phyloP scores from a whole-genome alignment of 2,888 invertebrate species.

The Drosophila setosimentum region DNA sequence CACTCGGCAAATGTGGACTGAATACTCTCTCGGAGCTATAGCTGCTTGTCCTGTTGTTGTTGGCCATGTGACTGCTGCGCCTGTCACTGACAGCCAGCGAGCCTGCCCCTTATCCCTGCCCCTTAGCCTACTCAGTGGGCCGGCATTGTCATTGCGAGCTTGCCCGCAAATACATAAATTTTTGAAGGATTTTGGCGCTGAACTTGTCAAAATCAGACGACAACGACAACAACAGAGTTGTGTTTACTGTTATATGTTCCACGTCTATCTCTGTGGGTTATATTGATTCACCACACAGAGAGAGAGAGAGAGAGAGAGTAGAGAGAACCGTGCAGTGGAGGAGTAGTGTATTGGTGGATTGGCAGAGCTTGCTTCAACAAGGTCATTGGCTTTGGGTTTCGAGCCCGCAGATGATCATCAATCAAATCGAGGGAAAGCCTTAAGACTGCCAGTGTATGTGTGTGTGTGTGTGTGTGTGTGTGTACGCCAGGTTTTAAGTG shows the following conservation, averaged over 20 bases:
- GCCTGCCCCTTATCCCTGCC: not conserved
- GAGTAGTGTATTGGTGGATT: not conserved
- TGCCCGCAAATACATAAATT: slow-evolving; percentile 70
- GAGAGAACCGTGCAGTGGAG: slow-evolving; percentile 10
- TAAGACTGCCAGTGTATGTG: slow-evolving; percentile 29
- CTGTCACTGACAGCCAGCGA: slow-evolving; percentile 67
- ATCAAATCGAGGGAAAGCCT: slow-evolving; percentile 69
- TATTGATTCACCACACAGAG: slow-evolving; percentile 73
- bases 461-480: not conserved
- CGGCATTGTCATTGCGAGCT: slow-evolving; percentile 29
- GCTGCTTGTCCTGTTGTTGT: slow-evolving; percentile 26
- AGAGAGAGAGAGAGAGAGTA: too few species aligned
- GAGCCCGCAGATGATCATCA: slow-evolving; percentile 74
- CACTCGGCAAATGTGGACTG: slow-evolving; percentile 31
- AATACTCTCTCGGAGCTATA: slow-evolving; percentile 4
- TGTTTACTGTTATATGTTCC: slow-evolving; percentile 46
- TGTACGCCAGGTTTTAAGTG: slow-evolving; percentile 65
- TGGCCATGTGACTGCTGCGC: slow-evolving; percentile 56
- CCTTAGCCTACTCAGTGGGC: not conserved
- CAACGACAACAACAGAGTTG: slow-evolving; percentile 35
- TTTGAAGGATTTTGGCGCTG: slow-evolving; percentile 84
- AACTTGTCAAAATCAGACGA: slow-evolving; percentile 84
- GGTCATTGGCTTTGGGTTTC: slow-evolving; percentile 71
- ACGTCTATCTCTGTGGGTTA: slow-evolving; percentile 47
- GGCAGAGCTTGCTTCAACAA: slow-evolving; percentile 52